phyloP scores from a whole-genome alignment of 2,797 vertebrate species.

The Rachycentron canadum region DNA sequence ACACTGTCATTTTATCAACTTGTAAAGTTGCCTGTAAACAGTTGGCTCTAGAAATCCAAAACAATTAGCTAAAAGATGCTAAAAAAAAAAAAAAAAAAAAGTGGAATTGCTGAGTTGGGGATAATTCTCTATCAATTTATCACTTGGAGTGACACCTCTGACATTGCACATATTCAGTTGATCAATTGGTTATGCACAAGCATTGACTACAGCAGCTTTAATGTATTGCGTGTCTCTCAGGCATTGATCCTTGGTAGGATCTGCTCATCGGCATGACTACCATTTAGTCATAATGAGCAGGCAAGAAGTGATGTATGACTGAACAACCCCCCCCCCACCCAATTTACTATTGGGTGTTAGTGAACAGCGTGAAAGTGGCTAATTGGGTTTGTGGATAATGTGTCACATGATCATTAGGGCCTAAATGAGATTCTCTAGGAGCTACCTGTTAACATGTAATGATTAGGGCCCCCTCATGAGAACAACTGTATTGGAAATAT shows the following conservation, averaged over 20 bases:
- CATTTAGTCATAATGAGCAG: background rate
- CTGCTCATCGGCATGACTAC: background rate
- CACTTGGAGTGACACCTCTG: background rate
- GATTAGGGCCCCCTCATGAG: conserved; percentile 1
- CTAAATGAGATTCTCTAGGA: conserved; percentile 21
- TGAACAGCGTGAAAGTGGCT: conserved; percentile 30
- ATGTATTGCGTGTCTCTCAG: background rate
- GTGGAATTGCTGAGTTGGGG: background rate
- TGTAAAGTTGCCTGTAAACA: background rate
- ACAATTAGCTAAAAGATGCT: background rate
- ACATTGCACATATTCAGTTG: background rate
- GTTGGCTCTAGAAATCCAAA: background rate
- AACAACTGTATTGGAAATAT: conserved; percentile 30
- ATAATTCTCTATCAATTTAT: background rate
- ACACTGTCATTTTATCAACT: background rate
- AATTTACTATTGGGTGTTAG: conserved; percentile 6
- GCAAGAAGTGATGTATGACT: conserved; percentile 1
- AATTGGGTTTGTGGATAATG: conserved; percentile 34
- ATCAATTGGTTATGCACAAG: background rate
- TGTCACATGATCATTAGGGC: conserved; percentile 27
- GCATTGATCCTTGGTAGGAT: background rate
- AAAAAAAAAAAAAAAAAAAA: background rate
- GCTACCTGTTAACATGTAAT: conserved; percentile 19
- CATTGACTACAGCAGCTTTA: conserved; percentile 10
- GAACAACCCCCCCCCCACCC: conserved; percentile 1